phyloP scores from a whole-genome alignment of 1,140 invertebrate genomes.

The Micrasema minimum region DNA sequence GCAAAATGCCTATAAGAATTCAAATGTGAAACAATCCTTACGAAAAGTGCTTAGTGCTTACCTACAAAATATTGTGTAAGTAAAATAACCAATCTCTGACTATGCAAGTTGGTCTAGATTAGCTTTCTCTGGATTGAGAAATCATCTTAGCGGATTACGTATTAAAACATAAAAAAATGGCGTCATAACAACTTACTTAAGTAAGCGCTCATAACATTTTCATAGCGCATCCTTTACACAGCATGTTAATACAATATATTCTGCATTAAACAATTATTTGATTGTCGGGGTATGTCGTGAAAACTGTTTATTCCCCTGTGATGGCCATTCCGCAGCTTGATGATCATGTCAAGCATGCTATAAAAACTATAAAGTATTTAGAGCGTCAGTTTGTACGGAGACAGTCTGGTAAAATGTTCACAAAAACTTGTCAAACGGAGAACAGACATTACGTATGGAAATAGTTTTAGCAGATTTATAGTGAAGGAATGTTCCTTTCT shows the following conservation, averaged over 20 bases:
- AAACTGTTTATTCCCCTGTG: constrained; percentile 45
- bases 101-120: too few relatives aligned
- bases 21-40: too few relatives aligned
- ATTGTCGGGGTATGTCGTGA: constrained; percentile 49
- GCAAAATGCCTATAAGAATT: too few relatives aligned
- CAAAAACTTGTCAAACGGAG: constrained; percentile 18
- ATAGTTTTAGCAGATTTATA: too few relatives aligned
- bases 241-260: constrained; percentile 48
- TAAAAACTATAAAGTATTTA: constrained; percentile 13
- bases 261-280: constrained; percentile 46
- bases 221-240: constrained; percentile 9
- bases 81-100: too few relatives aligned
- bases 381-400: not conserved
- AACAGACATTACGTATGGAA: too few relatives aligned
- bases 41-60: too few relatives aligned
- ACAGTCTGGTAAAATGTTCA: not conserved
- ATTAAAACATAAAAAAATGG: not conserved
- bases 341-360: not conserved
- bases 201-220: not conserved
- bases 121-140: too few relatives aligned
- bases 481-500: too few relatives aligned
- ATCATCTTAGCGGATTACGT: too few relatives aligned
- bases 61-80: too few relatives aligned
- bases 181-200: not conserved
- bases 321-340: constrained; percentile 47